Evolutionary conservation across 2,113 vertebrate genomes (phyloP).

Genomic region (Tamias sibiricus): DNA sequence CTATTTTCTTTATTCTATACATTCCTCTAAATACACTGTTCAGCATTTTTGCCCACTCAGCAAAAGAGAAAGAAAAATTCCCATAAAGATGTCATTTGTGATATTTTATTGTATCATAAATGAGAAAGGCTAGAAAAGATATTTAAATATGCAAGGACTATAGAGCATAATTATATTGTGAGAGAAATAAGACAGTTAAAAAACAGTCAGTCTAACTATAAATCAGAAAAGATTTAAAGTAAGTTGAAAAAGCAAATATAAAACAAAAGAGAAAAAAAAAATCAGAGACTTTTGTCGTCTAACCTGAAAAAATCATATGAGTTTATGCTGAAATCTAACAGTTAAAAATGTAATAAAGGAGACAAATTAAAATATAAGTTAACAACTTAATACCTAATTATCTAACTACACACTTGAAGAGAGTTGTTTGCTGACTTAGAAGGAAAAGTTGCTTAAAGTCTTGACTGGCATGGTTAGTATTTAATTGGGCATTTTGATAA

Average conservation of each 20-base stretch:
- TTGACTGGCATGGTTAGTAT: neutral
- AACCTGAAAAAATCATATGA: neutral
- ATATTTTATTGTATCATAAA: neutral
- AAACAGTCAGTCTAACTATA: neutral
- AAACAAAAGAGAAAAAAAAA: neutral
- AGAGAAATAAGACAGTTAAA: neutral
- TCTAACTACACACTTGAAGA: neutral
- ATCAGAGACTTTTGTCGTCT: neutral
- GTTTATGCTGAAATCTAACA: neutral
- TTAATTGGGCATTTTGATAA: neutral
- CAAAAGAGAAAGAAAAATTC: neutral
- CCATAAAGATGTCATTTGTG: neutral
- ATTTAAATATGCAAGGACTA: neutral
- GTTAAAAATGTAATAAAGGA: neutral
- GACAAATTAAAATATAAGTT: neutral
- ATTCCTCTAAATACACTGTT: neutral
- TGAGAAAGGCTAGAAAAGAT: neutral
- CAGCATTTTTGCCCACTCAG: neutral
- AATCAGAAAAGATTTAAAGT: neutral
- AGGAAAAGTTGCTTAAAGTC: neutral
- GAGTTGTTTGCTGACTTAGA: accelerated
- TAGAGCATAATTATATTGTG: neutral
- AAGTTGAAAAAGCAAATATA: neutral
- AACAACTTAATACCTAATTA: neutral
- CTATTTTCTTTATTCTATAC: neutral